Conservation (phyloP, 1,140 invertebrate genomes). For the Parapsyche elsis region DNA sequence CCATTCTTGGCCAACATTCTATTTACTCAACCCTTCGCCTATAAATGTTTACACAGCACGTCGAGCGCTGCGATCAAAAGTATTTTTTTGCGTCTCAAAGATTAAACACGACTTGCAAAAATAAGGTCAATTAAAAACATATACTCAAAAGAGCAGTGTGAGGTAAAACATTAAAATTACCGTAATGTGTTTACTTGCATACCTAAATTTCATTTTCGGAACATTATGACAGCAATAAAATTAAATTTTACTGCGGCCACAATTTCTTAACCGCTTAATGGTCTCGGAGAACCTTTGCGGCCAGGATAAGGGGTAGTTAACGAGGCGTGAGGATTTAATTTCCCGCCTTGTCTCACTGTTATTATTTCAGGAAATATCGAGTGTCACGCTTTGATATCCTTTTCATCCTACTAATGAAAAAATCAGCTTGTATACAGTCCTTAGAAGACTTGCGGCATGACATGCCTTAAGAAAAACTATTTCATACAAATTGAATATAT, state of each 20-base stretch:
- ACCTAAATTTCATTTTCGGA: background rate
- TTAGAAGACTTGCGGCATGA: no score
- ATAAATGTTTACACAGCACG: background rate
- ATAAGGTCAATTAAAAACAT: background rate
- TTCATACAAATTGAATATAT: no score
- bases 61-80: background rate
- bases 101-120: background rate
- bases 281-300: background rate
- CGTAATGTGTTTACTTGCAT: background rate
- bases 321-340: constrained; percentile 45
- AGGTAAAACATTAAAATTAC: background rate
- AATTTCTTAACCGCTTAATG: constrained; percentile 26
- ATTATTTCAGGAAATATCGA: background rate
- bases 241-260: constrained; percentile 24
- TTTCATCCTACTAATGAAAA: background rate
- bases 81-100: background rate
- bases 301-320: constrained; percentile 33
- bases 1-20: constrained; percentile 25
- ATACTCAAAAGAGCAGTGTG: background rate
- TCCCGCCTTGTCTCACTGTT: background rate
- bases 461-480: no score
- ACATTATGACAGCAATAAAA: constrained; percentile 32
- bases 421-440: background rate
- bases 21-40: constrained; percentile 1
- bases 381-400: background rate